Conservation (phyloP, 2,797 vertebrate species). For the Mormyrops attenuatus region DNA sequence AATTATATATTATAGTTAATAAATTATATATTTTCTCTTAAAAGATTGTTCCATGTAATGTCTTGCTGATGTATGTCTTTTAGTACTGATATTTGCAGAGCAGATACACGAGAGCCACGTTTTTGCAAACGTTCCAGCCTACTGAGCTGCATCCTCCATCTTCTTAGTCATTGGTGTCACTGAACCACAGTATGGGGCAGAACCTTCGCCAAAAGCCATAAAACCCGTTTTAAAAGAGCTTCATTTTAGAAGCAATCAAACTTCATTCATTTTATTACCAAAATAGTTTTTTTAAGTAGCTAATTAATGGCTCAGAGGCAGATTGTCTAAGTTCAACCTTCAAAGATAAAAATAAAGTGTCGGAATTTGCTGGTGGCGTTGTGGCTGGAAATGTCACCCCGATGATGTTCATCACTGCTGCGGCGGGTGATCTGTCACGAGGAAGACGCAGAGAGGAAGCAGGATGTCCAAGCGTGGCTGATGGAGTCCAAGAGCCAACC, state of each 20-base stretch:
- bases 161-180: background rate
- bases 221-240: constrained; percentile 77
- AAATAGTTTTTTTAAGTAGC: constrained; percentile 83
- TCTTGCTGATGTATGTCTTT: background rate
- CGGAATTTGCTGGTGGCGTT: constrained; percentile 75
- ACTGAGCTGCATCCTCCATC: background rate
- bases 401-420: background rate
- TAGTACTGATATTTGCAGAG: background rate
- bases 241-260: constrained; percentile 83
- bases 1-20: no score
- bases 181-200: constrained; percentile 57
- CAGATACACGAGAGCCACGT: background rate
- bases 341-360: constrained; percentile 80
- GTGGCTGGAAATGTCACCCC: constrained; percentile 73
- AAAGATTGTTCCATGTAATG: background rate
- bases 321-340: constrained; percentile 85
- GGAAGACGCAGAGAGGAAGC: background rate
- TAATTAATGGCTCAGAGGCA: constrained; percentile 84
- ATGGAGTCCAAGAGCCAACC: background rate
- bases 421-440: background rate
- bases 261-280: constrained; percentile 87
- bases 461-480: background rate
- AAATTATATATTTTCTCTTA: background rate
- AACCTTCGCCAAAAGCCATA: constrained; percentile 72
- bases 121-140: background rate